Base-by-base conservation (phyloP, 2,888 invertebrate species). In the Proisotoma minuta region DNA sequence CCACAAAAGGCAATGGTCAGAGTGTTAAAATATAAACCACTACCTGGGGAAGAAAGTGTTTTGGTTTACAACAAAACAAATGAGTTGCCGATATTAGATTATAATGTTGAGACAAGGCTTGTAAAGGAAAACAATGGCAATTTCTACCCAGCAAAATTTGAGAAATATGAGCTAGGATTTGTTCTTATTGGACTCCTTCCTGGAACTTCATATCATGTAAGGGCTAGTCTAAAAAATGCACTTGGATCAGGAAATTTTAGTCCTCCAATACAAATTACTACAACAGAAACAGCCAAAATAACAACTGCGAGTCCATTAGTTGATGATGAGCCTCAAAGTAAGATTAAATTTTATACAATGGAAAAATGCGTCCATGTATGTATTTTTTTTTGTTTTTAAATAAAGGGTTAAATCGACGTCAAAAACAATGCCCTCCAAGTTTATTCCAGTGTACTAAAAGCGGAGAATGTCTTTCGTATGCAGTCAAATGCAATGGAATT, bases 191-290 rank as follows among this genome's bases (percentile, higher is more conserved):
- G 59, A 24, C 56, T 67, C 4, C 50, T 64, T 1, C 64, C 67
- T 27, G 62, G 62, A 26, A 67, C 67, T 20, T 58, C 62, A 1
- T 67, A 67, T 40, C 67, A 67, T 50, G 62, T 67, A n/a, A 24
- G 67, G 57, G 64, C 67, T n/a, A 64, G 64, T 24, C 39, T 67
- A 15, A 62, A 53, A 60, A 67, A 64, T 28, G 62, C 63, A 3
- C 57, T 64, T 3, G 62, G 64, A 12, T 28, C 34, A 4, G 67
- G 67, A 28, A 57, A 52, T 18, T 64, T 64, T 20, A 62, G 64
- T 22, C 67, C 64, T 24, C 62, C 64, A 3, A 62, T 64, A 43
- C 62, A 61, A 23, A 65, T 65, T 23, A 61, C 58, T 8, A 65
- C 65, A 1, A 49, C 61, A 2, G 61, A 65, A 18, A 59, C 47